These are phyloP conservation scores for Psittacara wagleri DNA, from an alignment of 2,113 vertebrate species.

Conservation along the genomic window DNA sequence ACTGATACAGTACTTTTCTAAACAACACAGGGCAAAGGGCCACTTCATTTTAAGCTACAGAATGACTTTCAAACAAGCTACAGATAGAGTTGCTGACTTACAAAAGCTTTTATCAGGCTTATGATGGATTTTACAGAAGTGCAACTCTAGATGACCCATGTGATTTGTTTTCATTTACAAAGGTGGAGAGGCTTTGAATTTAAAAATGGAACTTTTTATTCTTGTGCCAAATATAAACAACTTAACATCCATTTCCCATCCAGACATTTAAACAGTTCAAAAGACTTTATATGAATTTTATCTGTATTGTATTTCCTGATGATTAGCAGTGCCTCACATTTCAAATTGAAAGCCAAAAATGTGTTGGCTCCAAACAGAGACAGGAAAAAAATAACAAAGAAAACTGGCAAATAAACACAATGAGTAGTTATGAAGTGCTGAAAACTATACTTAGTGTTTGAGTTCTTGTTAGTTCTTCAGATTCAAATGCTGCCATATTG, in stretches of 20 bases:
- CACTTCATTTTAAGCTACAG: conserved; percentile 47
- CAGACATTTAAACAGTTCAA: conserved; percentile 77
- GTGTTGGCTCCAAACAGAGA: conserved; percentile 68
- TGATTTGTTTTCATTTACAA: conserved; percentile 76
- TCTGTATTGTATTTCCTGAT: conserved; percentile 80
- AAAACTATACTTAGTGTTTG: conserved; percentile 70
- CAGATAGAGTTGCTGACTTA: conserved; percentile 72
- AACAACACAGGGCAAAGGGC: conserved; percentile 13
- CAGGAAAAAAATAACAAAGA: conserved; percentile 78
- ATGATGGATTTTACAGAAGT: conserved; percentile 71
- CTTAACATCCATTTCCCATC: conserved; percentile 77
- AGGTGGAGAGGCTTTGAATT: conserved; percentile 75
- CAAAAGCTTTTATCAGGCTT: conserved; percentile 72
- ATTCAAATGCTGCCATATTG: conserved; percentile 61
- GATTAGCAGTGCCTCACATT: conserved; percentile 72
- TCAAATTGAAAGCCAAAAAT: conserved; percentile 74
- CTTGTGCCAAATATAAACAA: conserved; percentile 78
- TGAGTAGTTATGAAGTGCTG: conserved; percentile 68
- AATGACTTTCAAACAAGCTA: conserved; percentile 65
- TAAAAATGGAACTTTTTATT: conserved; percentile 79
- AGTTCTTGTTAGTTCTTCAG: conserved; percentile 40
- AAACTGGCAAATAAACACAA: conserved; percentile 72
- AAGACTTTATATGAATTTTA: conserved; percentile 78
- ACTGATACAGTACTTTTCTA: conserved; percentile 29
- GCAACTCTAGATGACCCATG: conserved; percentile 66